Percentiles rank a stretch among this genome's conserved stretches.
These are phyloP conservation scores for Helarctos malayanus DNA, from an alignment of 2,797 vertebrate species.

Conservation along the genomic window DNA sequence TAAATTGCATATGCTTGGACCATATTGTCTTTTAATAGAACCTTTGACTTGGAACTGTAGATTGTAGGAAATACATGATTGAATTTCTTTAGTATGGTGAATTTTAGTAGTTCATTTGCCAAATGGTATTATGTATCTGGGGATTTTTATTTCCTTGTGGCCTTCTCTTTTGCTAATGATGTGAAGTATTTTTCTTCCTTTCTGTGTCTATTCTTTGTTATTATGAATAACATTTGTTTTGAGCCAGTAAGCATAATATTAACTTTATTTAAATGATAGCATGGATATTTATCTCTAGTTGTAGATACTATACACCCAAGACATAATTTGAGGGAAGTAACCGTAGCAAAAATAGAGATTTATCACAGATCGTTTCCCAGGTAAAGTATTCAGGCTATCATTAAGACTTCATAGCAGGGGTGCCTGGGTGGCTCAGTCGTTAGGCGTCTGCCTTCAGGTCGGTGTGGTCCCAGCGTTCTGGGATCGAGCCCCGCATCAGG, in stretches of 20 bases:
- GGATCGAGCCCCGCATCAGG: too few species aligned
- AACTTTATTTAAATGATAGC: not conserved
- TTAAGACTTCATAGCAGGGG: not conserved
- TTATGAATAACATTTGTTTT: not conserved
- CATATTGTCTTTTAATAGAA: not conserved
- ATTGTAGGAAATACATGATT: not conserved
- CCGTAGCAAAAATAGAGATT: not conserved
- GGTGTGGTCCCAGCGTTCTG: too few species aligned
- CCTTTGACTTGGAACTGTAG: not conserved
- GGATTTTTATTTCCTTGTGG: not conserved
- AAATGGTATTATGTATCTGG: not conserved
- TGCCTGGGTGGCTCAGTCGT: too few species aligned
- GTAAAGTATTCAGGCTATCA: not conserved
- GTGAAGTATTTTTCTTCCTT: slow-evolving; percentile 10
- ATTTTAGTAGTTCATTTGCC: slow-evolving; percentile 18
- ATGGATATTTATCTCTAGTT: not conserved
- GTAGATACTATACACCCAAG: not conserved
- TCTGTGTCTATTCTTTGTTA: not conserved
- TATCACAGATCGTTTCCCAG: not conserved
- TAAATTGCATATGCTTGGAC: not conserved
- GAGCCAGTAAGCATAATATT: not conserved
- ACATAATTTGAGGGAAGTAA: slow-evolving; percentile 8
- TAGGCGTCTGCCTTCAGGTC: too few species aligned
- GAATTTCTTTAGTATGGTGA: not conserved
- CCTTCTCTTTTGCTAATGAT: slow-evolving; percentile 11